Conservation (phyloP, 2,113 vertebrate genomes). For the Natator depressus region DNA sequence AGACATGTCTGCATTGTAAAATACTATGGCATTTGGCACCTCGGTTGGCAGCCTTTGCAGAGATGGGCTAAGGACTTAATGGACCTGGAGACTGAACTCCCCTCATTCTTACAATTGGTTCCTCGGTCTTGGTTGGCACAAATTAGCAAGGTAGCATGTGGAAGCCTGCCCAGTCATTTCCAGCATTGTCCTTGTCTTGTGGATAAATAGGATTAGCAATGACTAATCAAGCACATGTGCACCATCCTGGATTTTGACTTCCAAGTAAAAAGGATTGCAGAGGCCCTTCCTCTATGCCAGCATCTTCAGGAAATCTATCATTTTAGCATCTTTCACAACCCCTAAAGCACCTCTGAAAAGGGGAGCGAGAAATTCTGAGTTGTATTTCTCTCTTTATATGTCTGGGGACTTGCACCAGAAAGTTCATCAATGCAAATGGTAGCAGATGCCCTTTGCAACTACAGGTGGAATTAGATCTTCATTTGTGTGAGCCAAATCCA, state of each 20-base stretch:
- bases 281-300: not conserved
- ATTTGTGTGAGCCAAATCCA: not conserved
- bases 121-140: not conserved
- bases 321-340: not conserved
- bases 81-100: not conserved
- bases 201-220: not conserved
- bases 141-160: not conserved
- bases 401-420: not conserved
- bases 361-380: not conserved
- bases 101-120: not conserved
- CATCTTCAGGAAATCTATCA: not conserved
- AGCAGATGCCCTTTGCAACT: not conserved
- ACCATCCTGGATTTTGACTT: not conserved
- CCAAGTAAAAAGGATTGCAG: not conserved
- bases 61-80: not conserved
- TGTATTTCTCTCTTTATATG: not conserved
- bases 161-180: rapidly evolving
- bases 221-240: not conserved
- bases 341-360: not conserved
- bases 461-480: not conserved
- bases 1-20: not conserved
- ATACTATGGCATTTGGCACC: not conserved
- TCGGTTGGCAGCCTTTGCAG: not conserved
- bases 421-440: not conserved
- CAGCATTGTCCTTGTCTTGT: not conserved